Percentiles rank a stretch among this genome's conserved stretches.
Evolutionary conservation across 2,888 invertebrate genomes (phyloP).

Genomic region (Cyclophora albipunctata): DNA sequence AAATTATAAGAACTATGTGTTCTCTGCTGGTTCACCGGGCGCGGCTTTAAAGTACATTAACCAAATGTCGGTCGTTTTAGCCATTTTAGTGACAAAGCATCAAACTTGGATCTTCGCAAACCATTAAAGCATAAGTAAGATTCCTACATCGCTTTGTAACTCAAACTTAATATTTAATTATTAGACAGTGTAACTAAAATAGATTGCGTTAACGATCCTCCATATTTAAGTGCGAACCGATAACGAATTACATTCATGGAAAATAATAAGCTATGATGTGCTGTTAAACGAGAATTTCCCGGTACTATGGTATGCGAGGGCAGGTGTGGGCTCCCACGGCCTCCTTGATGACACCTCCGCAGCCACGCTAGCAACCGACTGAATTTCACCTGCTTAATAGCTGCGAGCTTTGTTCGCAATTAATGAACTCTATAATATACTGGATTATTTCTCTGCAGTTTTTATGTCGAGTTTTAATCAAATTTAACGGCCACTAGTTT

Average conservation of each 20-base stretch:
- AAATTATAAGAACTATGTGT: too few species aligned
- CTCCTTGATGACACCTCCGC: constrained; percentile 15
- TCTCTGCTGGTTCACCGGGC: too few species aligned
- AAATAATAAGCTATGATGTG: constrained; percentile 17
- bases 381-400: constrained; percentile 45
- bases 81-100: too few species aligned
- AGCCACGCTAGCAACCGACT: not conserved
- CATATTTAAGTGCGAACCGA: constrained; percentile 3
- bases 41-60: too few species aligned
- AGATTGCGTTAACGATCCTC: not conserved
- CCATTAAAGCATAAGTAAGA: too few species aligned
- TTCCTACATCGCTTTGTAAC: too few species aligned
- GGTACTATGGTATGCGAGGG: constrained; percentile 29
- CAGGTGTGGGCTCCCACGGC: constrained; percentile 63
- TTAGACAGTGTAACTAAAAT: constrained; percentile 8
- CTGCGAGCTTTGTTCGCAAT: constrained; percentile 1
- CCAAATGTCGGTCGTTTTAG: too few species aligned
- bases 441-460: not conserved
- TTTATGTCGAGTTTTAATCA: too few species aligned
- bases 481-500: too few species aligned
- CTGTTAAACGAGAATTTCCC: constrained; percentile 27
- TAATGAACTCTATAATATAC: constrained; percentile 15
- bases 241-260: constrained; percentile 13
- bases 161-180: not conserved
- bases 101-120: too few species aligned